Evolutionary conservation across 1,140 invertebrate species (phyloP).

Genomic region (Melitaea cinxia): DNA sequence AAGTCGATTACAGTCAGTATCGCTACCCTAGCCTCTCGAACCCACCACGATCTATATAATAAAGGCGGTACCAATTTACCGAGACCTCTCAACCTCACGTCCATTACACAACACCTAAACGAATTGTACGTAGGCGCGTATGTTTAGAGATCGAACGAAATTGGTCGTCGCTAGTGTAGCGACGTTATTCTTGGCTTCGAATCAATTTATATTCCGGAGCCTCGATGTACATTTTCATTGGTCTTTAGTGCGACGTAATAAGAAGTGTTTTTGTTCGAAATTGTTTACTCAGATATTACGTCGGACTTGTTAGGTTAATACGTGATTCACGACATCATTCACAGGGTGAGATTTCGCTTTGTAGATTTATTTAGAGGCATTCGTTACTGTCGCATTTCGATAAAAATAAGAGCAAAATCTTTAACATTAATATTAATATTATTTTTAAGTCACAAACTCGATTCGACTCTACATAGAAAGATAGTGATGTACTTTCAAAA

Average conservation of each 20-base stretch:
- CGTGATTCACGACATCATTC: conserved; percentile 67
- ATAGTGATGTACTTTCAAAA: too few species aligned
- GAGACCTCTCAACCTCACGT: conserved; percentile 42
- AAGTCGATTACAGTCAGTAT: conserved; percentile 71
- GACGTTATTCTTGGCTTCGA: conserved; percentile 62
- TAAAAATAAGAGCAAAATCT: too few species aligned
- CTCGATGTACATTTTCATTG: conserved; percentile 37
- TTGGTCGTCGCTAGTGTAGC: conserved; percentile 45
- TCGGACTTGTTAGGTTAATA: conserved; percentile 62
- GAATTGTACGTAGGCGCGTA: conserved; percentile 21
- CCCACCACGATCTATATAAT: conserved; percentile 38
- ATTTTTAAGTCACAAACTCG: too few species aligned
- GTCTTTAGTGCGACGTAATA: conserved; percentile 44
- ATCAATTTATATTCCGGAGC: conserved; percentile 67
- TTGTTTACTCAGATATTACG: conserved; percentile 47
- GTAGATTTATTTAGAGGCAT: neutral
- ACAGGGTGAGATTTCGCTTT: conserved; percentile 51
- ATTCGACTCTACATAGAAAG: too few species aligned
- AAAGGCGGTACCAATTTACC: conserved; percentile 34
- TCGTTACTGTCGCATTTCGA: too few species aligned
- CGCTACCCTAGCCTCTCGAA: conserved; percentile 62
- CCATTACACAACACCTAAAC: conserved; percentile 13
- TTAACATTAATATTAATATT: too few species aligned
- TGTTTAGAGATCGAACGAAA: conserved; percentile 28
- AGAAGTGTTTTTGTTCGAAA: conserved; percentile 22